Conservation (phyloP, 37 sponge, comb jelly and placozoan species). For the Geodia barretti region DNA sequence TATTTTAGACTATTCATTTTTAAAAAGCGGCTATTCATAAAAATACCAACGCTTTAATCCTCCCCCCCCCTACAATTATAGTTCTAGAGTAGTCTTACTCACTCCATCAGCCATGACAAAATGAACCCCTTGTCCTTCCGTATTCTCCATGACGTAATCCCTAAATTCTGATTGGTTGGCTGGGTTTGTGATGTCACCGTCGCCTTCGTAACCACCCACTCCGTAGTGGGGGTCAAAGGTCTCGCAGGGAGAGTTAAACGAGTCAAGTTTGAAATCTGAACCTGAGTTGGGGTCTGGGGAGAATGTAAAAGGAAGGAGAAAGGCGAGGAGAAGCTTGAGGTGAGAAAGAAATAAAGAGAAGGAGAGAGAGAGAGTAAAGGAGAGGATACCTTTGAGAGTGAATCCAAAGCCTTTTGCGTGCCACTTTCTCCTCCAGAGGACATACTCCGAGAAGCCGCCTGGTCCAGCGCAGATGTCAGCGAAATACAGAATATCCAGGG, state of each 20-base stretch:
- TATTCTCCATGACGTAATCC: slow-evolving; percentile 83
- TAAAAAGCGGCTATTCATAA: too few species aligned
- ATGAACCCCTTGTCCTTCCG: slow-evolving; percentile 82
- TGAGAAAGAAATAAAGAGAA: background rate
- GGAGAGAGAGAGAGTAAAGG: background rate
- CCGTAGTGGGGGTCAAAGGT: slow-evolving; percentile 98
- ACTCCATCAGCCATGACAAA: slow-evolving; percentile 99
- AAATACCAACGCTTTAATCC: background rate
- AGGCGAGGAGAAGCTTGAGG: background rate
- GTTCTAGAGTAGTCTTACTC: slow-evolving; percentile 10
- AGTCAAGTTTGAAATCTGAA: slow-evolving; percentile 93
- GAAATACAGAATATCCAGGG: slow-evolving; percentile 82
- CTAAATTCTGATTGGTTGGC: slow-evolving; percentile 81
- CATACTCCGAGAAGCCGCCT: slow-evolving; percentile 99
- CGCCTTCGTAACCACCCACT: slow-evolving; percentile 66
- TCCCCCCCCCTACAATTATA: background rate
- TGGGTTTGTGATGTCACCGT: slow-evolving; percentile 92
- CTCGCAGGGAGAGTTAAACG: slow-evolving; percentile 90
- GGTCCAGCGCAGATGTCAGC: slow-evolving; percentile 99
- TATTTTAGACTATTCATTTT: too few species aligned
- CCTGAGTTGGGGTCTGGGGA: slow-evolving; percentile 58
- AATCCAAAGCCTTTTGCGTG: slow-evolving; percentile 98
- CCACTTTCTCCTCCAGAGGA: slow-evolving; percentile 87
- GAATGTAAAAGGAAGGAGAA: background rate
- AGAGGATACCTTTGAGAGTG: slow-evolving; percentile 77